Conservation (phyloP, 2,888 invertebrate species). For the Tholera decimalis region DNA sequence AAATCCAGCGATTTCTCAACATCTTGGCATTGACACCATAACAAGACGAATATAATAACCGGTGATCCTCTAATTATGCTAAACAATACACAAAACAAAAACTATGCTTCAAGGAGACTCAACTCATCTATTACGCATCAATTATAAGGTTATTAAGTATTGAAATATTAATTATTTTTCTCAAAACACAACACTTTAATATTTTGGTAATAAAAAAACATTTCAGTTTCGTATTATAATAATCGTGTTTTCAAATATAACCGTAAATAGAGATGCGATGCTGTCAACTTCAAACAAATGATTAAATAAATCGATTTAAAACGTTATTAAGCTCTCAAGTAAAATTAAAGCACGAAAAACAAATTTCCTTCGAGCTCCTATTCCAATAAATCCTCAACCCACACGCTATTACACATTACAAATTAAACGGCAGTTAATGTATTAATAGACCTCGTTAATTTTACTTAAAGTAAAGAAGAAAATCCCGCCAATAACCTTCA, state of each 20-base stretch:
- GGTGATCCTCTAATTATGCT: conserved; percentile 29
- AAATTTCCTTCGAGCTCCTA: conserved; percentile 51
- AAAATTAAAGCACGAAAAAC: conserved; percentile 58
- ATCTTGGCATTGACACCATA: conserved; percentile 35
- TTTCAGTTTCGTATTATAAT: too few species aligned
- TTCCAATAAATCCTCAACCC: conserved; percentile 61
- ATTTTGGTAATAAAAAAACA: too few species aligned
- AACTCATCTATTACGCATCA: conserved; percentile 26
- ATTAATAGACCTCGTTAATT: conserved; percentile 25
- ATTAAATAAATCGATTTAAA: conserved; percentile 22
- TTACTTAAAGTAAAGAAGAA: conserved; percentile 1
- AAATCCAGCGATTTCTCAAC: conserved; percentile 2
- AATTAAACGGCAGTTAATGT: conserved; percentile 22
- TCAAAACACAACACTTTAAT: too few species aligned
- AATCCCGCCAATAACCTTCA: conserved; percentile 31
- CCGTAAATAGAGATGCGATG: background rate
- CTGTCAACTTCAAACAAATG: conserved; percentile 4
- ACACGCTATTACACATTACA: conserved; percentile 55
- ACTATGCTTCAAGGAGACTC: conserved; percentile 38
- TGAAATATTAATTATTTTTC: conserved; percentile 22
- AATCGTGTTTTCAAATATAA: background rate
- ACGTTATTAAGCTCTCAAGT: conserved; percentile 46
- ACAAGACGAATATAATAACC: conserved; percentile 33
- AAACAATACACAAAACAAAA: conserved; percentile 51
- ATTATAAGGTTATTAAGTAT: conserved; percentile 35